Percentiles rank a stretch among this genome's conserved stretches.
Evolutionary conservation across 2,113 vertebrate genomes (phyloP).

Genomic region (Lagopus muta): DNA sequence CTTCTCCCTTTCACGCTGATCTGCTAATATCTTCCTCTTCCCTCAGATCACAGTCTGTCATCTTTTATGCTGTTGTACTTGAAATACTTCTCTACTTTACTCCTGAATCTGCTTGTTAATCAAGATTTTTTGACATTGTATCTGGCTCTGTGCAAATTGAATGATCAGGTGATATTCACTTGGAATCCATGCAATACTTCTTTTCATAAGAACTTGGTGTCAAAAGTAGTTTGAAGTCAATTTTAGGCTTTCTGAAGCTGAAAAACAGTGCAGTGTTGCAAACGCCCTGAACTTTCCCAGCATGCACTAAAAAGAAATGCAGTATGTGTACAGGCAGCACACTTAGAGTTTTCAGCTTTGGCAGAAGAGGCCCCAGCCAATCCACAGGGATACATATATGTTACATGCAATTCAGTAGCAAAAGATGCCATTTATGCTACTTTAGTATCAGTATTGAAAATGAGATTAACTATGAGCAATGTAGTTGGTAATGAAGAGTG

Average conservation of each 20-base stretch:
- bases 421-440: background rate
- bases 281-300: background rate
- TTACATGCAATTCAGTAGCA: background rate
- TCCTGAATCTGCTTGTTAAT: background rate
- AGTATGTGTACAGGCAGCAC: background rate
- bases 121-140: background rate
- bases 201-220: background rate
- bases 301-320: background rate
- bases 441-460: background rate
- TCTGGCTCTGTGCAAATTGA: background rate
- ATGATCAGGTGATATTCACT: background rate
- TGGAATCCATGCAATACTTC: background rate
- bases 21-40: background rate
- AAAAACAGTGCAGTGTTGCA: accelerated
- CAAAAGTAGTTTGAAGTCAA: background rate
- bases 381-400: background rate
- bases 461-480: background rate
- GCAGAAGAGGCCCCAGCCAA: background rate
- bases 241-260: background rate
- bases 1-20: background rate
- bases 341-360: accelerated
- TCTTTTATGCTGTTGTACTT: background rate
- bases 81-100: background rate
- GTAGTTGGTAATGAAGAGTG: background rate
- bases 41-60: background rate